Conservation (phyloP, 2,888 invertebrate genomes). For the Gasteruption jaculator region DNA sequence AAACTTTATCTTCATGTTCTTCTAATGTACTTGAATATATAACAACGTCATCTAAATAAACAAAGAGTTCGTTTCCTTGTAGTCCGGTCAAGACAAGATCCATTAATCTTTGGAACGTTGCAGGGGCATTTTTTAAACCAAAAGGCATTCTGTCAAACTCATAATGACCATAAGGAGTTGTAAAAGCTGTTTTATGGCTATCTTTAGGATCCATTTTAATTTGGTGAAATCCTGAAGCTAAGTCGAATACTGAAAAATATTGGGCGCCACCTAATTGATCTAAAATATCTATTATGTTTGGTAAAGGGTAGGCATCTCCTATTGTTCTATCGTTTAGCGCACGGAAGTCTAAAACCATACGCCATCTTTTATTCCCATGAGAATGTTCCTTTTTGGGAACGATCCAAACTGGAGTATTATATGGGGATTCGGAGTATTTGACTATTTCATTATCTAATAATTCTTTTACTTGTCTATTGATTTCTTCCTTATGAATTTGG, state of each 20-base stretch:
- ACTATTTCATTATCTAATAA: slow-evolving; percentile 16
- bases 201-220: slow-evolving; percentile 34
- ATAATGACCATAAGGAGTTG: slow-evolving; percentile 36
- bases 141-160: slow-evolving; percentile 43
- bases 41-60: slow-evolving; percentile 17
- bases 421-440: slow-evolving; percentile 15
- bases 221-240: slow-evolving; percentile 45
- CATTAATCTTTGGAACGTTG: slow-evolving; percentile 46
- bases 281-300: slow-evolving; percentile 41
- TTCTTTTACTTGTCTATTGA: slow-evolving; percentile 16
- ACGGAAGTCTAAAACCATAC: slow-evolving; percentile 12
- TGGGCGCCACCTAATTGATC: slow-evolving; percentile 40
- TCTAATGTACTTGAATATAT: slow-evolving; percentile 12
- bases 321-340: slow-evolving; percentile 11
- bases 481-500: slow-evolving; percentile 16
- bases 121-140: slow-evolving; percentile 47
- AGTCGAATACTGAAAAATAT: slow-evolving; percentile 44
- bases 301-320: slow-evolving; percentile 33
- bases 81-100: slow-evolving; percentile 34
- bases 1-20: too few species aligned
- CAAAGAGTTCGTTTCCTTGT: slow-evolving; percentile 12
- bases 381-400: slow-evolving; percentile 20
- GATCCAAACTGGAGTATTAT: slow-evolving; percentile 19
- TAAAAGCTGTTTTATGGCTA: slow-evolving; percentile 42
- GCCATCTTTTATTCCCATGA: slow-evolving; percentile 5